These are phyloP conservation scores for Falco concolor DNA, from an alignment of 2,797 vertebrate species.

Conservation along the genomic window DNA sequence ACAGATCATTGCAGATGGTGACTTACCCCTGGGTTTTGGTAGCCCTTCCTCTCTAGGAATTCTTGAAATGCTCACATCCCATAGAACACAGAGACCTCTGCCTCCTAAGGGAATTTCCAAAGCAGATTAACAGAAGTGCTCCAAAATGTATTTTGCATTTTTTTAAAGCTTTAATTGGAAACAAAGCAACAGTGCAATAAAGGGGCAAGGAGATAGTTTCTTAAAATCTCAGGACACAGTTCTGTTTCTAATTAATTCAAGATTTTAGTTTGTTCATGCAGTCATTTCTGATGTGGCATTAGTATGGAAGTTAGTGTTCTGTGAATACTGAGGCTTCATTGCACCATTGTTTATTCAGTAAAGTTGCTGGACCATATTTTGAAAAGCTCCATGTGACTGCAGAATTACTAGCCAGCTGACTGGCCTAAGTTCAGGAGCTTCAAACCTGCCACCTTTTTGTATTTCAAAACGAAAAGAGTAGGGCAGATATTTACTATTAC, in stretches of 20 bases:
- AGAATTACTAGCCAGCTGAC: background rate
- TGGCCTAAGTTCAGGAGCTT: background rate
- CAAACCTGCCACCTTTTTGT: background rate
- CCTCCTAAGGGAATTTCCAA: slow-evolving; percentile 36
- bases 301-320: background rate
- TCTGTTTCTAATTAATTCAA: background rate
- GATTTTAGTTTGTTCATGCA: background rate
- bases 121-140: background rate
- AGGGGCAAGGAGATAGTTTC: background rate
- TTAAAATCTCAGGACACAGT: background rate
- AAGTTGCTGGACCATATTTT: background rate
- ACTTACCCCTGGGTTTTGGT: slow-evolving; percentile 52
- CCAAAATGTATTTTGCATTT: background rate
- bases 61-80: slow-evolving; percentile 66
- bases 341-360: background rate
- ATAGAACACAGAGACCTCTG: slow-evolving; percentile 52
- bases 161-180: background rate
- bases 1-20: rapidly evolving
- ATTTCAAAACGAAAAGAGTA: background rate
- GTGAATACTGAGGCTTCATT: background rate
- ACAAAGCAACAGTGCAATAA: background rate
- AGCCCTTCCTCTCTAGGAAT: slow-evolving; percentile 66
- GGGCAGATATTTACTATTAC: background rate
- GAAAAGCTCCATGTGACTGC: background rate
- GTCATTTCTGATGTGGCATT: background rate